Base-by-base conservation (phyloP, 2,113 vertebrate species). In the Phainopepla nitens region DNA sequence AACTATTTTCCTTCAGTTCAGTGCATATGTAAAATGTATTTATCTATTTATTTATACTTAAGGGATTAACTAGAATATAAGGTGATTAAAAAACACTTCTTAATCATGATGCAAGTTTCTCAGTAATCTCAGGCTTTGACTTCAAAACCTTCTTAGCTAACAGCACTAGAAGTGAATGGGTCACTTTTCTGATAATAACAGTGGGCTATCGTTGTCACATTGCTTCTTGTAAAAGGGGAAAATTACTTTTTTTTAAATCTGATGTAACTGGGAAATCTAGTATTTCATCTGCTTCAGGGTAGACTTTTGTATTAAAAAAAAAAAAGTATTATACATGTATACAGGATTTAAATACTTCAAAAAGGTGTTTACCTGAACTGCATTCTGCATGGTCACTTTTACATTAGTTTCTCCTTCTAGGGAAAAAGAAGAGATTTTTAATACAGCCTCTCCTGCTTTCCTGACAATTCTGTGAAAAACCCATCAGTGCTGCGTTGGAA, bases 321-420 rank as follows among this genome's bases (percentile, higher is more conserved):
- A 58, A 61, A 42, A 54, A 22, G 2, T 25, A 62, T 39, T 82
- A 51, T n/a, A 50, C 9, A 49, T 11, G 8, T 25, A 56, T 17
- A n/a, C 5, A 41, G 31, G 33, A 91, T 64, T 45, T 39, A 86
- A 86, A 73, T 15, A 75, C 35, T 79, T 83, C 42, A 75, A 75
- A 75, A 88, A 69, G 58, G 27, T 39, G 89, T 95, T 97, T 97
- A 98, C 98, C 96, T 98, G 98, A 97, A 98, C 94, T 85, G 97
- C 95, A 97, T 98, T 97, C 93, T 98, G 97, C 98, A 98, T 98
- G 91, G 93, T 95, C 92, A 91, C 53, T 41, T 93, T 94, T 90
- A 96, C 90, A 84, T 93, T 39, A 94, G 88, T 54, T 69, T 92
- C 47, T 78, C 62, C 54, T 82, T 77, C 97, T 98, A 60, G 35